Base-by-base conservation (phyloP, 2,797 vertebrate genomes). In the Falco biarmicus region DNA sequence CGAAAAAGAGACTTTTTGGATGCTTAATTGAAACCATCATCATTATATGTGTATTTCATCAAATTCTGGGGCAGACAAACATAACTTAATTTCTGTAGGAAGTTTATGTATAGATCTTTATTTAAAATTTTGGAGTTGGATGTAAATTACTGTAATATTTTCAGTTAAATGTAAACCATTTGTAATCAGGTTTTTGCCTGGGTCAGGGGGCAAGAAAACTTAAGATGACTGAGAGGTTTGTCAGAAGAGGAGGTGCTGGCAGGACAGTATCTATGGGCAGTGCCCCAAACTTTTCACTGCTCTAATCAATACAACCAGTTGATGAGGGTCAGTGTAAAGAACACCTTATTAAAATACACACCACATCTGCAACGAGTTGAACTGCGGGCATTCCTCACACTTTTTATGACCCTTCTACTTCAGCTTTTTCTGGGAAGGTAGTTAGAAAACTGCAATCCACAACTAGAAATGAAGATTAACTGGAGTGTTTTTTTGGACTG, bases 221-320 rank as follows among this genome's bases (percentile, higher is more conserved):
- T 21, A 18, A 39, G 37, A 24, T 50, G 57, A 5, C 37, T 15
- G 66, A 74, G 70, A 32, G 45, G 29, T 13, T 9, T 32, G 13
- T 28, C n/a, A 20, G 48, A 56, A 34, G 65, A 39, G 28, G 47
- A 22, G 28, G 16, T 0, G 3, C 12, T 50, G 61, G 29, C 34
- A 63, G 61, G 66, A 25, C 11, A 28, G 15, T 2, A 2, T 4
- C 60, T 5, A 0, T 0, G 17, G 60, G 34, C 57, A 19, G 0
- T 59, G 39, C 54, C 76, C 64, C 6, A 1, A 11, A 11, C 56
- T 63, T 12, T n/a, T 54, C 37, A 4, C 75, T 37, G 13, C 54
- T 64, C 32, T 5, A 4, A 17, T 20, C 21, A 4, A 3, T 1
- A 29, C 34, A 0, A 18, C 10, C 21, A 7, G 8, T 0, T 15